Base-by-base conservation (phyloP, 64 coral and sea anemone species). In the Pocillopora damicornis region DNA sequence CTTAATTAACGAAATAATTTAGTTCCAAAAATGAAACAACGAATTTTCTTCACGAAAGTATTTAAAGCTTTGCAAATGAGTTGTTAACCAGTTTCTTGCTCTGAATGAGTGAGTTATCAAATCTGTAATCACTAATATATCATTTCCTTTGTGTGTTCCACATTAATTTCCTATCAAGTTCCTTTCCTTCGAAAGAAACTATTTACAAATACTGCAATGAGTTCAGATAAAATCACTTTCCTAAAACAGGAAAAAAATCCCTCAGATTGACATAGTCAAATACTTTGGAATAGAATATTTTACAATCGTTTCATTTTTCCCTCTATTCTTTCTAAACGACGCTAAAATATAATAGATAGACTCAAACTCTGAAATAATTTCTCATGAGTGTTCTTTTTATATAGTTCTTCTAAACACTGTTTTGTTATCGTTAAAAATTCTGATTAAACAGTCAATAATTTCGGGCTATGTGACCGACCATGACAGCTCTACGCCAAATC, bases 231-330 rank as follows among this genome's bases (percentile, higher is more conserved):
- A 57, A 20, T 20, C 15, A 85, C 67, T 85, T 85, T 45, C 81
- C 61, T 85, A 85, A 1, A 85, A 85, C 81, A 85, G 81, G 81
- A 85, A 85, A 22, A 51, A 72, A 85, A 72, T 85, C 68, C 81
- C 38, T n/a, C 5, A 83, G 57, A 72, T 85, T 65, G 36, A 85
- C 81, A 85, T 66, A 85, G 81, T 85, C 65, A 66, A 85, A 85
- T 83, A 67, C 64, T 85, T 37, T 71, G 22, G 10, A 85, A 73
- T 58, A 72, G 7, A 51, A 73, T 85, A 85, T 58, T 73, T 85
- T 85, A 85, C 81, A 85, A 16, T 77, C 37, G 30, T 73, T 66
- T 57, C 37, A 20, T 26, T 85, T 85, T 60, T 68, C 66, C 30
- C 61, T 85, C 64, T 37, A 71, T 58, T 85, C 65, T 37, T 72